Evolutionary conservation across 37 sponge, comb jelly and placozoan genomes (phyloP).

Genomic region (Tethya wilhelma): DNA sequence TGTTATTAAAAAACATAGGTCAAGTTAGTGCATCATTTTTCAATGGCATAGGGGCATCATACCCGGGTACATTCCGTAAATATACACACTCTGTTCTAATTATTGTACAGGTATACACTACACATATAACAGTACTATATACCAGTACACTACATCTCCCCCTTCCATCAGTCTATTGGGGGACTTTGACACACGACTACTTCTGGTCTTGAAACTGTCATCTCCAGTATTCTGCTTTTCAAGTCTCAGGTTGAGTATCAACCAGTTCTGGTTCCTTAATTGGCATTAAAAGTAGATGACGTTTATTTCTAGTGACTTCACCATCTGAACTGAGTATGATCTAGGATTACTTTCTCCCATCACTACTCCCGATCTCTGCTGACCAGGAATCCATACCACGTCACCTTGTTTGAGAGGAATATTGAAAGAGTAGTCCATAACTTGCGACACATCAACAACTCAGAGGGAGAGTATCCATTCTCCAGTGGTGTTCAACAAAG

Average conservation of each 20-base stretch:
- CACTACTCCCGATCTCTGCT: background rate
- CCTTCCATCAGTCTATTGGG: background rate
- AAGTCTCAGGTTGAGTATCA: too few species aligned
- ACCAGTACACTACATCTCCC: background rate
- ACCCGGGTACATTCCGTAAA: background rate
- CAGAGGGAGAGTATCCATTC: constrained; percentile 58
- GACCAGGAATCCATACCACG: background rate
- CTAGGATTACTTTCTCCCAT: background rate
- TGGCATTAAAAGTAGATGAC: too few species aligned
- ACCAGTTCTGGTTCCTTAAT: too few species aligned
- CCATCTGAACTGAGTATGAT: background rate
- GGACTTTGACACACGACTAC: background rate
- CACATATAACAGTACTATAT: background rate
- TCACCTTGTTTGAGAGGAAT: background rate
- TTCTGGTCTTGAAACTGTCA: background rate
- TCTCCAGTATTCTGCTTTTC: too few species aligned
- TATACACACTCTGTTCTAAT: background rate
- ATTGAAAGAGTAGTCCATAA: constrained; percentile 24
- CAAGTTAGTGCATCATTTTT: too few species aligned
- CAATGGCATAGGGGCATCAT: too few species aligned
- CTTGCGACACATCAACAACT: constrained; percentile 48
- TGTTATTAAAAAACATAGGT: too few species aligned
- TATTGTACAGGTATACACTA: background rate
- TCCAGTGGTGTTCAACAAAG: constrained; percentile 52
- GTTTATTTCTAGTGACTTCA: too few species aligned